Percentiles rank a stretch among this genome's conserved stretches.
phyloP scores from a whole-genome alignment of 2,888 invertebrate genomes.

The Xestobium rufovillosum region DNA sequence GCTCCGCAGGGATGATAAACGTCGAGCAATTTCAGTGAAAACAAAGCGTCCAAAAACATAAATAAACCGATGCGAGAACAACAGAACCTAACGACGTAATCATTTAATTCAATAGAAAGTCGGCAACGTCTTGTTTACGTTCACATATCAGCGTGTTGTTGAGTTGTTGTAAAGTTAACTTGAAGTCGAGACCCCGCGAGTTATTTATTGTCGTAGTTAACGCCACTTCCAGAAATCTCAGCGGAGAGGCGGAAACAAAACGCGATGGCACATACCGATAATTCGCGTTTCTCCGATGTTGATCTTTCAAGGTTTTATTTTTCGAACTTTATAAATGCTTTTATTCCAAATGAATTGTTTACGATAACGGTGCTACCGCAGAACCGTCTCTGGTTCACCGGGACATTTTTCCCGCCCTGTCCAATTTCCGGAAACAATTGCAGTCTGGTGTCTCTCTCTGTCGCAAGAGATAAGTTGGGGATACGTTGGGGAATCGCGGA shows the following conservation, averaged over 20 bases:
- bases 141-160: constrained; percentile 34
- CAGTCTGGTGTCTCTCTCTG: constrained; percentile 18
- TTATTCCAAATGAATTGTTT: too few species aligned
- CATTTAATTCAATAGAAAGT: constrained; percentile 37
- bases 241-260: constrained; percentile 22
- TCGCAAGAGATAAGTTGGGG: constrained; percentile 8
- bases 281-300: too few species aligned
- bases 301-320: too few species aligned
- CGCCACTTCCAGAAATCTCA: constrained; percentile 30
- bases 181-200: constrained; percentile 27
- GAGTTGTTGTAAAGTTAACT: constrained; percentile 28
- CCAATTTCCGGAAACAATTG: constrained; percentile 48
- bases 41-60: too few species aligned
- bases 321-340: too few species aligned
- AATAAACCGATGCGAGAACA: too few species aligned
- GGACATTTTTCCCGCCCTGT: constrained; percentile 44
- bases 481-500: constrained; percentile 29
- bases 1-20: too few species aligned
- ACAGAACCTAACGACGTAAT: constrained; percentile 34
- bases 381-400: constrained; percentile 24
- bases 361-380: constrained; percentile 14
- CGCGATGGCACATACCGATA: too few species aligned
- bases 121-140: constrained; percentile 34
- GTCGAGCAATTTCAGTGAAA: too few species aligned
- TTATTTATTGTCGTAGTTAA: constrained; percentile 36